These are phyloP conservation scores for Sarotherodon lohbergeri DNA, from an alignment of 2,113 vertebrate species.

Conservation along the genomic window DNA sequence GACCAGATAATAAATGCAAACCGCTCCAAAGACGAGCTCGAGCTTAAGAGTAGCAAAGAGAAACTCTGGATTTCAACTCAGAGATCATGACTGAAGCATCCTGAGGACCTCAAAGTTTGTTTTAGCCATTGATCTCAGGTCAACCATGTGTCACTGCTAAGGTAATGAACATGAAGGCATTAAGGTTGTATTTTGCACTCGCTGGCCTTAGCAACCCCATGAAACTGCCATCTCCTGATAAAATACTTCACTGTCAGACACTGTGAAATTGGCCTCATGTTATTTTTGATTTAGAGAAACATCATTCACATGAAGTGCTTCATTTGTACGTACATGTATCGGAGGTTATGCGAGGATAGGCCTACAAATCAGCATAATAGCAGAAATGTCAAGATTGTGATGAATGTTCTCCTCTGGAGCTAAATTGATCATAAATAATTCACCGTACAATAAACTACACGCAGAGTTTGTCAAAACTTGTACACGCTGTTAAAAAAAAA, in stretches of 20 bases:
- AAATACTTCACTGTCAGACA: neutral
- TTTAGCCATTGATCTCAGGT: neutral
- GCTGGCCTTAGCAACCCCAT: neutral
- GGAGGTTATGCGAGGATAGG: neutral
- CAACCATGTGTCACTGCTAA: neutral
- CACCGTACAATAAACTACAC: neutral
- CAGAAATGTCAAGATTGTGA: neutral
- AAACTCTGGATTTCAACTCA: neutral
- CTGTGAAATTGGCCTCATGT: neutral
- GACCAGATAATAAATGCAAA: neutral
- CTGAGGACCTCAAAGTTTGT: neutral
- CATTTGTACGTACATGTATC: neutral
- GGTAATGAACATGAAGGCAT: neutral
- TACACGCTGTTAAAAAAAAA: neutral
- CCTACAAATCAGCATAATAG: neutral
- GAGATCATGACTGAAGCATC: neutral
- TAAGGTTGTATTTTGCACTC: neutral
- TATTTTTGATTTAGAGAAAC: neutral
- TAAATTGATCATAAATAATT: constrained; percentile 18
- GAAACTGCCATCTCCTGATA: neutral
- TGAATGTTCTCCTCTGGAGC: neutral
- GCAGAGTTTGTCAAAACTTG: neutral
- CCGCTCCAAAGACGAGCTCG: neutral
- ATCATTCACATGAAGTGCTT: neutral
- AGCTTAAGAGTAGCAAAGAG: neutral